A percentile compares a stretch with the other conserved stretches of the same genome.
These are phyloP conservation scores for Ditula angustiorana DNA, from an alignment of 2,888 invertebrate species.

Conservation along the genomic window DNA sequence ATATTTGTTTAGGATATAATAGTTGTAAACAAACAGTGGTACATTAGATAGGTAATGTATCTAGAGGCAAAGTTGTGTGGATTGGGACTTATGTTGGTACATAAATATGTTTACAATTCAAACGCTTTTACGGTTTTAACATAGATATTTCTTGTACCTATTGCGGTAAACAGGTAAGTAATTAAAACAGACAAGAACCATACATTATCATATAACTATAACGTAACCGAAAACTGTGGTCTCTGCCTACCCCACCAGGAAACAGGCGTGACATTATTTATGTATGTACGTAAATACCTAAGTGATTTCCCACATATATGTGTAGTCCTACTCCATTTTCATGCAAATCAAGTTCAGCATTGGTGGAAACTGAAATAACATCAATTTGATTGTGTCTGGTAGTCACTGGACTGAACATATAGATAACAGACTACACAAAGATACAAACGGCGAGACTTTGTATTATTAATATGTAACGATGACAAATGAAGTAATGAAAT, in stretches of 20 bases:
- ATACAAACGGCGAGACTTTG: neutral
- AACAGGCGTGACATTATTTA: no score
- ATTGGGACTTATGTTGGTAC: neutral
- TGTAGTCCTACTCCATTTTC: neutral
- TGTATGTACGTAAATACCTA: neutral
- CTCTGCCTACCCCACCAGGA: no score
- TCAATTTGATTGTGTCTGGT: neutral
- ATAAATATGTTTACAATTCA: neutral
- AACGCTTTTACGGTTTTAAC: neutral
- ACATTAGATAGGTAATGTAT: conserved; percentile 7
- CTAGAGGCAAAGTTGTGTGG: neutral
- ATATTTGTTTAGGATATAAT: conserved; percentile 33
- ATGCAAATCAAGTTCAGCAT: neutral
- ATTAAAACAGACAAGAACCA: no score
- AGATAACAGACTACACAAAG: neutral
- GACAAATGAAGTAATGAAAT: neutral
- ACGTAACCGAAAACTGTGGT: no score
- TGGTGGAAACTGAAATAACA: neutral
- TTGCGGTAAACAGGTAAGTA: neutral
- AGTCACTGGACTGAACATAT: neutral
- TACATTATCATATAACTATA: no score
- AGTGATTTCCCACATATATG: no score
- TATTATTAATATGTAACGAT: neutral
- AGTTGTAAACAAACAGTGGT: conserved; percentile 17
- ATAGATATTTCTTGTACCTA: neutral